Percentiles rank a stretch among this genome's conserved stretches.
Conservation (phyloP, 2,113 vertebrate species). For the Cichladusa arquata region DNA sequence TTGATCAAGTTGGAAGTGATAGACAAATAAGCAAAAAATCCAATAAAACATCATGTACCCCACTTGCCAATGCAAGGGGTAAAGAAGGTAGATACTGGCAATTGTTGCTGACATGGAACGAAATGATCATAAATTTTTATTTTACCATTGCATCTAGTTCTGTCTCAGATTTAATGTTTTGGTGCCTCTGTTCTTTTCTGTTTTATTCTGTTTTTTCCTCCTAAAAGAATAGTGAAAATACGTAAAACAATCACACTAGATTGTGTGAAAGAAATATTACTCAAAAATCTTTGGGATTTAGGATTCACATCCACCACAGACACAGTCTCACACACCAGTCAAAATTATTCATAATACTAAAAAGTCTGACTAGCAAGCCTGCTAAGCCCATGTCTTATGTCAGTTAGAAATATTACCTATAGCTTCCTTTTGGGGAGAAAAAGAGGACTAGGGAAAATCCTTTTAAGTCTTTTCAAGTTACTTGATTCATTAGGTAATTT, state of each 20-base stretch:
- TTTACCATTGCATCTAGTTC: background rate
- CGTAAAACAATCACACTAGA: background rate
- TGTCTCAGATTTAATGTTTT: background rate
- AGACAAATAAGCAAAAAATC: background rate
- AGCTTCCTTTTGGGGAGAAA: background rate
- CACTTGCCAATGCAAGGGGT: background rate
- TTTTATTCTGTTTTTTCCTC: background rate
- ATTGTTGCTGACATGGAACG: background rate
- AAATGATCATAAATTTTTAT: background rate
- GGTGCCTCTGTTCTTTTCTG: background rate
- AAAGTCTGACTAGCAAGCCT: background rate
- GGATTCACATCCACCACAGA: background rate
- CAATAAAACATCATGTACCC: fast-evolving
- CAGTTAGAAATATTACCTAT: background rate
- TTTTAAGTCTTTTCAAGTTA: background rate
- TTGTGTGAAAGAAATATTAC: background rate
- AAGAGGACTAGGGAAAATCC: background rate
- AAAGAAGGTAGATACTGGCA: background rate
- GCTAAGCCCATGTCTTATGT: background rate
- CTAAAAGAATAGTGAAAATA: background rate
- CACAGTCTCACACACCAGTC: background rate
- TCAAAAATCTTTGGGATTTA: background rate
- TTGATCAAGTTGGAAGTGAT: background rate
- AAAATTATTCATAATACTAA: background rate
- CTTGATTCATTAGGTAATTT: background rate